These are phyloP conservation scores for Paramormyrops kingsleyae DNA, from an alignment of 2,113 vertebrate species.

Conservation along the genomic window DNA sequence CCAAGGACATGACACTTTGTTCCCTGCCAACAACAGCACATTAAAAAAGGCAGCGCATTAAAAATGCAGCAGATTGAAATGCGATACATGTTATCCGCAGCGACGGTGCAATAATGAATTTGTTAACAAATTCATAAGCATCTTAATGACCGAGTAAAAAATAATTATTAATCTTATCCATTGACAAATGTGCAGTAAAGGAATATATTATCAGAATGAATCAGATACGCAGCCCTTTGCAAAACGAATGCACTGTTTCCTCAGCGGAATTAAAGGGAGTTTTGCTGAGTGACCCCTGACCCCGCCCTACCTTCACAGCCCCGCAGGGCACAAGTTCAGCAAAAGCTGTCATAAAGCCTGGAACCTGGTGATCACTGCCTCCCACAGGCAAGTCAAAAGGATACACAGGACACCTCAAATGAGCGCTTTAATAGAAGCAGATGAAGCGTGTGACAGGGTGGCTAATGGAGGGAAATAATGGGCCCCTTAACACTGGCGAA, in stretches of 20 bases:
- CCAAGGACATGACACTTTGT: background rate
- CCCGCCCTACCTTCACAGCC: background rate
- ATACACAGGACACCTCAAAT: background rate
- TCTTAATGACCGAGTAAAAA: background rate
- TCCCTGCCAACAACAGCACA: background rate
- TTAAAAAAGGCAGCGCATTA: background rate
- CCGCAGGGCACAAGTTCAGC: background rate
- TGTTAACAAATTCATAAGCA: background rate
- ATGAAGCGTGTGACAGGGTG: background rate
- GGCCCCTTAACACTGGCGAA: background rate
- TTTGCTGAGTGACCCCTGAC: background rate
- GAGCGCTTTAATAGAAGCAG: background rate
- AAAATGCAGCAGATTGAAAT: conserved; percentile 12
- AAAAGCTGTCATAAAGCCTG: background rate
- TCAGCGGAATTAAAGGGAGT: background rate
- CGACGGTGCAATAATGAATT: background rate
- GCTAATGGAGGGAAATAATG: background rate
- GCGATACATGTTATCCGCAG: background rate
- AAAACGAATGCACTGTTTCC: background rate
- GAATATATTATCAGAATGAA: background rate
- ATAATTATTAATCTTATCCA: background rate
- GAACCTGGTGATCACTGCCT: background rate
- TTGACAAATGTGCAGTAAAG: background rate
- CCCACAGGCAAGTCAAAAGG: background rate
- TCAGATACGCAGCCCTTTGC: background rate